Percentiles rank a stretch among this genome's conserved stretches.
Conservation (phyloP, 2,113 vertebrate species). For the Argyrosomus japonicus region DNA sequence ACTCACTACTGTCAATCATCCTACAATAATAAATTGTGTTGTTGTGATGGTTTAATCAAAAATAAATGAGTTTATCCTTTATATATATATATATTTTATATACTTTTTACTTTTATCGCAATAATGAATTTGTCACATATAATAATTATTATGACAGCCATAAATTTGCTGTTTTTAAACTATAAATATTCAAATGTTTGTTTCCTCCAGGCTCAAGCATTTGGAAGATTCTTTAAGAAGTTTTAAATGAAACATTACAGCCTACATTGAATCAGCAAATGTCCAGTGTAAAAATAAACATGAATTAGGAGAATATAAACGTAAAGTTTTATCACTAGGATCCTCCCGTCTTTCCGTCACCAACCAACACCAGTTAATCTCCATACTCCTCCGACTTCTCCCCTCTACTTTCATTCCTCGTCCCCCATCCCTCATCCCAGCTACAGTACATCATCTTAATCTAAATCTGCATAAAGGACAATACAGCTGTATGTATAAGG, state of each 20-base stretch:
- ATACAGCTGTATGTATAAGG: not conserved
- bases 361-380: too few species aligned
- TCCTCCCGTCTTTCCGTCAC: too few species aligned
- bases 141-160: not conserved
- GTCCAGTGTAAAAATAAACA: not conserved
- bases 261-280: too few species aligned
- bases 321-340: not conserved
- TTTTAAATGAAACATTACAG: too few species aligned
- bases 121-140: not conserved
- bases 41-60: not conserved
- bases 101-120: not conserved
- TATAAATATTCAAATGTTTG: not conserved
- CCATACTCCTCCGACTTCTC: too few species aligned
- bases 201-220: not conserved
- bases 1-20: slow-evolving; percentile 3
- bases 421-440: too few species aligned
- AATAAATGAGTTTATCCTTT: not conserved
- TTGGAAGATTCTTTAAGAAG: not conserved
- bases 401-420: too few species aligned
- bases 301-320: not conserved
- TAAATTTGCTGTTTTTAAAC: not conserved
- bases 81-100: not conserved
- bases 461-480: too few species aligned
- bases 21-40: not conserved
- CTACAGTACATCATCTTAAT: too few species aligned